Evolutionary conservation across 2,888 invertebrate genomes (phyloP), one percentile per base, ranked within the genome.

Genomic region (Platycheirus albimanus): DNA sequence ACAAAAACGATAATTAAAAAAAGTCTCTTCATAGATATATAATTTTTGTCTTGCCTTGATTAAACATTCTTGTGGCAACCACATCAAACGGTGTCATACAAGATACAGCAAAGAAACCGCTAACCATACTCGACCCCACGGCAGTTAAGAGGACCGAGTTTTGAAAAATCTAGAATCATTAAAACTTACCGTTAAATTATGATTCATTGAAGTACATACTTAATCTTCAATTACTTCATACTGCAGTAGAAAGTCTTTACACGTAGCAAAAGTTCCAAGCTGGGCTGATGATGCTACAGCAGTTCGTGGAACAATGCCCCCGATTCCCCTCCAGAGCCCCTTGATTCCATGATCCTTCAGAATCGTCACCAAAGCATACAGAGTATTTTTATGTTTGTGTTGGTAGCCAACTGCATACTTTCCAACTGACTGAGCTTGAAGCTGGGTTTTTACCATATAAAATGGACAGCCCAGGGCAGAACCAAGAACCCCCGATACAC

Each of bases 31-130:
- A n/a, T n/a, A 36, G 10, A 10, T 10, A 8, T 0, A 36, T 36
- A 0, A 3, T 11, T 10, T 2, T 5, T 6, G 89, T 8, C 36
- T 30, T 92, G 94, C 96, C 95, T 94, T 97, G 97, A 91, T 97
- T 97, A 89, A 96, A 97, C 76, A 97, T 92, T 85, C 97, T 92
- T n/a, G 97, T 96, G 49, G 96, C 94, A 85, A 96, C 92, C 38
- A 97, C 95, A 90, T 97, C 97, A 88, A 97, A 95, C 0, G 97
- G 98, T 70, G 96, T 96, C 93, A 97, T 95, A 80, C 93, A 92
- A 0, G 95, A 86, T 4, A 95, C 94, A 20, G 97, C 94, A 47
- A 94, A 94, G 38, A 95, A 91, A 0, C 97, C 97, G 78, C 96
- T 96, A 20, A 95, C 90, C 88, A 96, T 93, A 87, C 96, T 95